These are phyloP conservation scores for Sterrhoptilus dennistouni DNA, from an alignment of 2,113 vertebrate species.

Conservation along the genomic window DNA sequence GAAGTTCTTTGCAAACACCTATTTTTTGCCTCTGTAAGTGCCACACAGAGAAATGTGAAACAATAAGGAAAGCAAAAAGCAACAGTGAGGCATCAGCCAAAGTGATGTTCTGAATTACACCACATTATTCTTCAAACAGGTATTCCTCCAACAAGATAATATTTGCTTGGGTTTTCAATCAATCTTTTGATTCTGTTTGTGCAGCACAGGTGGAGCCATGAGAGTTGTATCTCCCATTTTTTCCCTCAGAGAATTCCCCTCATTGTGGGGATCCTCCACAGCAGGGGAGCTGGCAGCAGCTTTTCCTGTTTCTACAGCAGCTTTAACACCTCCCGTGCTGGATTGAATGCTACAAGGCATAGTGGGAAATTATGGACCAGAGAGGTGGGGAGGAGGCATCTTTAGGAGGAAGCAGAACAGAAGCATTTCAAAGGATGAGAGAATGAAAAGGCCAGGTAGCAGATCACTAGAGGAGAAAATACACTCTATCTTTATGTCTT, in stretches of 20 bases:
- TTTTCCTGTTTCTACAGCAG: not conserved
- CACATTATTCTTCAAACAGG: not conserved
- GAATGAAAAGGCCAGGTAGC: not conserved
- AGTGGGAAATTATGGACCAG: not conserved
- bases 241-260: not conserved
- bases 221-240: not conserved
- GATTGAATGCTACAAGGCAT: not conserved
- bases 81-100: not conserved
- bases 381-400: not conserved
- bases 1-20: not conserved
- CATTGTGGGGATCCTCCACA: fast-evolving
- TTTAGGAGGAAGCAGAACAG: not conserved
- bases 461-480: slow-evolving; percentile 42
- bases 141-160: not conserved
- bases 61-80: not conserved
- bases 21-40: not conserved
- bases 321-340: not conserved
- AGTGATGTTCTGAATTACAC: not conserved
- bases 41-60: not conserved
- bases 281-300: not conserved
- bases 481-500: not conserved
- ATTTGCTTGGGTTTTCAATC: not conserved
- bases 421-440: not conserved
- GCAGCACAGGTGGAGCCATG: fast-evolving
- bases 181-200: not conserved